Evolutionary conservation across 2,888 invertebrate genomes (phyloP).

Genomic region (Eremobia ochroleuca): DNA sequence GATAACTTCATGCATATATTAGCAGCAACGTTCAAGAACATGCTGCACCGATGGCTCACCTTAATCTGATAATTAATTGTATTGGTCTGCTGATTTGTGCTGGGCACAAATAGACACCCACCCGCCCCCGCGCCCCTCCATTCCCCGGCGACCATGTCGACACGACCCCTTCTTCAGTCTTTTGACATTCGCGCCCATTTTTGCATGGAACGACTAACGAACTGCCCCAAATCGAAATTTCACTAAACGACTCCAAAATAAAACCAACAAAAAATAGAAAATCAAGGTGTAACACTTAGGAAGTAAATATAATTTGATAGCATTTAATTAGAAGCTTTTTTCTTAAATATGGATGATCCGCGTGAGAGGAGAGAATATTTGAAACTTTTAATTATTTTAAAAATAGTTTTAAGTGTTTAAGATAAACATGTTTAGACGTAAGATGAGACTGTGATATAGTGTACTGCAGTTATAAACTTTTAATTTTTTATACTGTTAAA

Average conservation of each 20-base stretch:
- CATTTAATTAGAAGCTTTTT: conserved; percentile 77
- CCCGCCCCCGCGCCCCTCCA: conserved; percentile 79
- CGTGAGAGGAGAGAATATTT: conserved; percentile 50
- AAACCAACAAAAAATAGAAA: conserved; percentile 60
- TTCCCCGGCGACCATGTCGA: conserved; percentile 76
- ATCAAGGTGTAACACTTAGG: conserved; percentile 76
- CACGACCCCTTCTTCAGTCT: conserved; percentile 88
- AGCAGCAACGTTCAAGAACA: conserved; percentile 83
- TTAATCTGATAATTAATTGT: conserved; percentile 91
- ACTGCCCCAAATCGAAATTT: conserved; percentile 81
- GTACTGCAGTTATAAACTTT: conserved; percentile 70
- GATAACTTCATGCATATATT: conserved; percentile 79
- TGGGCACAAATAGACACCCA: conserved; percentile 88
- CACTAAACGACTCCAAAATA: conserved; percentile 67
- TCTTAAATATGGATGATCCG: conserved; percentile 65
- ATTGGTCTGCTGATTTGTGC: conserved; percentile 90
- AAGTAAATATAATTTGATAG: conserved; percentile 68
- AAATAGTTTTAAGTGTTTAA: conserved; percentile 52
- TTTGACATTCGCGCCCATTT: conserved; percentile 90
- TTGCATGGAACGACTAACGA: conserved; percentile 89
- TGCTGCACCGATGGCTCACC: conserved; percentile 86
- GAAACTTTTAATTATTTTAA: conserved; percentile 45
- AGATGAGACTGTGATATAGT: conserved; percentile 77
- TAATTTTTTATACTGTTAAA: conserved; percentile 60
- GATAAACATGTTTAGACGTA: conserved; percentile 62